A percentile compares a stretch with the other conserved stretches of the same genome.
Conservation (phyloP, 92 coral and sea anemone species). For the Phymanthus crucifer region DNA sequence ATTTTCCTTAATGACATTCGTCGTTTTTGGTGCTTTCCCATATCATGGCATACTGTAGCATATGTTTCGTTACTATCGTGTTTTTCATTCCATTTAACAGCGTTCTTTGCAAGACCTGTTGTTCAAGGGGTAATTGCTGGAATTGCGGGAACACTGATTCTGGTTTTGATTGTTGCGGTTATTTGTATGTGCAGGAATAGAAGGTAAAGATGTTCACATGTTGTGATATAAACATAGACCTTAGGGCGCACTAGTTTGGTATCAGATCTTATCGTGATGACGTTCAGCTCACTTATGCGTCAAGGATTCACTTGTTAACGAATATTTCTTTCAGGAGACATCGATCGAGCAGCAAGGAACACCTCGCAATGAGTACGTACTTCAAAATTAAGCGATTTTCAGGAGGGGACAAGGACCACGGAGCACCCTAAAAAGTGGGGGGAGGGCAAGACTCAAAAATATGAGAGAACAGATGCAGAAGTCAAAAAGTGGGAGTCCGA, state of each 20-base stretch:
- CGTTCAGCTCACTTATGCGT: too few relatives aligned
- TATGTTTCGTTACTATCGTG: background rate
- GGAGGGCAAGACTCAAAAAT: too few relatives aligned
- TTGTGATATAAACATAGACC: too few relatives aligned
- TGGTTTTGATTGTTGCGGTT: constrained; percentile 2
- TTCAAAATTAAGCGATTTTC: background rate
- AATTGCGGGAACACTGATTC: background rate
- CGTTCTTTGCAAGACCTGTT: background rate
- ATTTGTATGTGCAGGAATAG: constrained; percentile 16
- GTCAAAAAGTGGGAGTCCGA: too few relatives aligned
- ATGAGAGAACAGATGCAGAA: too few relatives aligned
- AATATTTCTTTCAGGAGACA: background rate
- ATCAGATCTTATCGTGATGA: background rate
- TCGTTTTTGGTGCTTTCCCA: too few relatives aligned
- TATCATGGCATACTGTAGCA: background rate
- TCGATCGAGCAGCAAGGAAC: background rate
- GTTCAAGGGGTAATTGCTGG: constrained; percentile 7
- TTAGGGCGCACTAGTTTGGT: background rate
- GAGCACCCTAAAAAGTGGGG: too few relatives aligned
- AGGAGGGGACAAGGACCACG: too few relatives aligned
- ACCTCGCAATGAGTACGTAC: background rate
- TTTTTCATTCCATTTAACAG: background rate
- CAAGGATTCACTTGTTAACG: too few relatives aligned
- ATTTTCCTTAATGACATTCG: too few relatives aligned
- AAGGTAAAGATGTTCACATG: background rate